Percentiles rank a stretch among this genome's conserved stretches.
phyloP scores from a whole-genome alignment of 1,140 invertebrate genomes.

The Diorhabda sublineata region DNA sequence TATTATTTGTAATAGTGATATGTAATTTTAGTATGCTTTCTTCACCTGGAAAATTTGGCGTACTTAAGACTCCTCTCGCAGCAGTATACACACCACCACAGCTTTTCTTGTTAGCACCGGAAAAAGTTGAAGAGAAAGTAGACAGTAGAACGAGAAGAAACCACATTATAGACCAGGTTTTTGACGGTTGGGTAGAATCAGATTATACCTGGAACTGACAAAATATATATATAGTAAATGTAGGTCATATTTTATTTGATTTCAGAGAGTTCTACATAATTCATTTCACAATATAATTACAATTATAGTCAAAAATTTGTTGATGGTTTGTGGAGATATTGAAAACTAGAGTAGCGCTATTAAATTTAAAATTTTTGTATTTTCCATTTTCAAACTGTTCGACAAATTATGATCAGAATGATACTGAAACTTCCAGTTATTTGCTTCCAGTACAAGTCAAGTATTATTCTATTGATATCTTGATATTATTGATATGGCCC shows the following conservation, averaged over 20 bases:
- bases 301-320: not conserved
- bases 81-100: slow-evolving; percentile 63
- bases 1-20: not conserved
- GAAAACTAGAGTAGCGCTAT: no score
- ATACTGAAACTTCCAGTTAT: no score
- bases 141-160: not conserved
- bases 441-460: no score
- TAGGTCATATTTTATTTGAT: not conserved
- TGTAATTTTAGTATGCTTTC: no score
- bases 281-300: not conserved
- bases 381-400: no score
- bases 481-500: no score
- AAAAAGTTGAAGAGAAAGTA: not conserved
- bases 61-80: slow-evolving; percentile 66
- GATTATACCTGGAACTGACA: not conserved
- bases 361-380: no score
- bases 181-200: not conserved
- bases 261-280: not conserved
- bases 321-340: no score
- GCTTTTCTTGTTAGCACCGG: not conserved
- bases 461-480: no score
- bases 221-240: not conserved
- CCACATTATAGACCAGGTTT: not conserved
- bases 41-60: slow-evolving; percentile 73
- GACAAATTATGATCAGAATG: no score